phyloP scores from a whole-genome alignment of 2,797 vertebrate genomes.

The Margarornis squamiger region DNA sequence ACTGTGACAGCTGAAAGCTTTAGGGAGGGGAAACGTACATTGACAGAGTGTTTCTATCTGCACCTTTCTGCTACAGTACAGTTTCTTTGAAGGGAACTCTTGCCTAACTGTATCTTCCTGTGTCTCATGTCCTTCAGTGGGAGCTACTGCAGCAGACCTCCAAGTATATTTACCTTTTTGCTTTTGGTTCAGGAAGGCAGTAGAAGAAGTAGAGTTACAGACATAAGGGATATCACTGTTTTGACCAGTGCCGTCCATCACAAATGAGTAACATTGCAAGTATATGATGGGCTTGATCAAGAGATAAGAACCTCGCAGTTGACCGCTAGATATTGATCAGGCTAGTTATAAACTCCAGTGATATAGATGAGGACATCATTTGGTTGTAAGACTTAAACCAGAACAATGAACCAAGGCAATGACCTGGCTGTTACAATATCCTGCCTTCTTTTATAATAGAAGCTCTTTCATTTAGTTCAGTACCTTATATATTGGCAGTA shows the following conservation, averaged over 20 bases:
- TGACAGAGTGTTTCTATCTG: constrained; percentile 56
- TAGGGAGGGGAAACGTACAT: not conserved
- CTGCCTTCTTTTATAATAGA: not conserved
- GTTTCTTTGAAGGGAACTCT: not conserved
- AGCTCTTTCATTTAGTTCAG: not conserved
- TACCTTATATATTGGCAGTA: not conserved
- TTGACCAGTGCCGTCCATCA: not conserved
- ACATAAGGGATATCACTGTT: not conserved
- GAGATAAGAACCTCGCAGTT: not conserved
- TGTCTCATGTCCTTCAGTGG: not conserved
- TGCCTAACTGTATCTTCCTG: not conserved
- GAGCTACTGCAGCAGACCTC: not conserved
- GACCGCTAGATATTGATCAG: not conserved
- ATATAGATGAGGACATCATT: not conserved
- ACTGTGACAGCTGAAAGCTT: constrained; percentile 61
- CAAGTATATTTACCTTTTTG: not conserved
- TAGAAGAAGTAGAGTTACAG: not conserved
- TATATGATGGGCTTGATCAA: not conserved
- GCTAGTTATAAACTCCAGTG: not conserved
- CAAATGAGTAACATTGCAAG: not conserved
- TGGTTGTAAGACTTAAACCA: not conserved
- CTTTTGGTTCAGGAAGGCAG: not conserved
- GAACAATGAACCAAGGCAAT: not conserved
- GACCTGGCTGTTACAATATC: not conserved
- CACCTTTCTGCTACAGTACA: constrained; percentile 41